Conservation (phyloP, 92 coral and sea anemone species). For the Phymanthus crucifer region DNA sequence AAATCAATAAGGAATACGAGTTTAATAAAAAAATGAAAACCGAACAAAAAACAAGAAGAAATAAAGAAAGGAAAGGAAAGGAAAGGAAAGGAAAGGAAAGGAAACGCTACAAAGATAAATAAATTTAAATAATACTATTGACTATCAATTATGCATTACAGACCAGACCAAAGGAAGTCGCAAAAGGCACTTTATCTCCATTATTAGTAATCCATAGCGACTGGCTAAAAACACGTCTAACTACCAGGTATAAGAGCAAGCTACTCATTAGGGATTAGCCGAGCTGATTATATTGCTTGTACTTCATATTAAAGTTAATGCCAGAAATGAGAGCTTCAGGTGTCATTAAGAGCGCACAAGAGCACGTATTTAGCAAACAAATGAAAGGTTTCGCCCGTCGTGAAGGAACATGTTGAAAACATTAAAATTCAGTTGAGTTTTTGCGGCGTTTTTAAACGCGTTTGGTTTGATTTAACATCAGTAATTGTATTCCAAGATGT, state of each 20-base stretch:
- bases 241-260: neutral
- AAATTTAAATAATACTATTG: neutral
- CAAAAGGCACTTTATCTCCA: neutral
- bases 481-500: neutral
- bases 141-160: neutral
- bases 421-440: too few species aligned
- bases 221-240: neutral
- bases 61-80: too few species aligned
- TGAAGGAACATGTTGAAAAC: neutral
- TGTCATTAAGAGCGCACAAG: neutral
- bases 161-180: neutral
- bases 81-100: too few species aligned
- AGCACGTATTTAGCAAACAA: neutral
- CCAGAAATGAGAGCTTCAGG: neutral
- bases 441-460: neutral
- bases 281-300: neutral
- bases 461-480: neutral
- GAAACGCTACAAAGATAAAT: too few species aligned
- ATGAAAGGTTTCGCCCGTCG: neutral
- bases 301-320: neutral
- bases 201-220: neutral
- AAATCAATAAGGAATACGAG: too few species aligned
- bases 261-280: neutral
- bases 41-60: too few species aligned
- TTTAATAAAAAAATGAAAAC: too few species aligned